Evolutionary conservation across 2,888 invertebrate species (phyloP).

Genomic region (Diarsia brunnea): DNA sequence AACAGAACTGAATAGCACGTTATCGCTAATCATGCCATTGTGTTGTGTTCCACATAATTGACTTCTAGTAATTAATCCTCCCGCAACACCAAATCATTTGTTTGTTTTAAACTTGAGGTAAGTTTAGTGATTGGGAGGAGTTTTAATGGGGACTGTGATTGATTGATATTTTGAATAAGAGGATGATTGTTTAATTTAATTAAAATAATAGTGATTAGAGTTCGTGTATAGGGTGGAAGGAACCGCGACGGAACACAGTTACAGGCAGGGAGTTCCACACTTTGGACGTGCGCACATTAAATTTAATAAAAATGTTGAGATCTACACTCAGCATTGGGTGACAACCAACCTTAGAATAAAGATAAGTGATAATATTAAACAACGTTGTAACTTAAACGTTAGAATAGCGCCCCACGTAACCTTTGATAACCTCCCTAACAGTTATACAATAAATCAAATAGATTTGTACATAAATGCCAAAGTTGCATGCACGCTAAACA

Average conservation of each 20-base stretch:
- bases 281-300: no score
- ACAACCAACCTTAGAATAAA: neutral
- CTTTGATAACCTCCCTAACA: slow-evolving; percentile 9
- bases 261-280: no score
- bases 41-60: slow-evolving; percentile 55
- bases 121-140: neutral
- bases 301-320: no score
- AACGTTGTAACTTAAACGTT: neutral
- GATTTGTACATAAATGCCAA: slow-evolving; percentile 1
- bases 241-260: no score
- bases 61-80: neutral
- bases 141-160: neutral
- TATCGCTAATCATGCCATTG: slow-evolving; percentile 58
- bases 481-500: slow-evolving; percentile 18
- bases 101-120: neutral
- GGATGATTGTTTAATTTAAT: neutral
- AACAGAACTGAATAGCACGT: slow-evolving; percentile 5
- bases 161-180: slow-evolving; percentile 4
- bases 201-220: neutral
- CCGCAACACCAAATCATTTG: neutral
- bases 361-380: neutral
- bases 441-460: slow-evolving; percentile 22
- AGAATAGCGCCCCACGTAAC: neutral
- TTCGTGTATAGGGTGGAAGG: no score
- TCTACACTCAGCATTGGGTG: neutral